Percentiles rank a stretch among this genome's conserved stretches.
These are phyloP conservation scores for Palythoa caribaeorum DNA, from an alignment of 92 coral and sea anemone genomes.

Conservation along the genomic window DNA sequence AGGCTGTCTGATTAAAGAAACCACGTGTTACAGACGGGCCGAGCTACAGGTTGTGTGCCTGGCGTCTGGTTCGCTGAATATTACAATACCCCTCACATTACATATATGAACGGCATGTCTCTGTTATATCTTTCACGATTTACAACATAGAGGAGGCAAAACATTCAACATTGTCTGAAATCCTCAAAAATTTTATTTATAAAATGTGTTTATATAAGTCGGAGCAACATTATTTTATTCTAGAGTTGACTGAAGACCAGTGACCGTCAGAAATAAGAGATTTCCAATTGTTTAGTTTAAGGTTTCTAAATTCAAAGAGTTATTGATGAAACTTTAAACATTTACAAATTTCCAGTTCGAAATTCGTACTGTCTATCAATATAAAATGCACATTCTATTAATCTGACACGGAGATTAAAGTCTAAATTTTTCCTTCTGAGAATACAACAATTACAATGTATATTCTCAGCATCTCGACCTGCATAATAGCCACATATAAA, in stretches of 20 bases:
- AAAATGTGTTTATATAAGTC: background rate
- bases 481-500: too few species aligned
- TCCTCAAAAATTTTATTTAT: too few species aligned
- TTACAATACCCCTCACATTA: slow-evolving; percentile 38
- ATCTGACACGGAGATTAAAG: too few species aligned
- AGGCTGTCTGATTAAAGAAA: slow-evolving; percentile 28
- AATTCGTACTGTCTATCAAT: background rate
- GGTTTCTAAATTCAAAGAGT: slow-evolving; percentile 37
- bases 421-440: background rate
- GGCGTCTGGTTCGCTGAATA: slow-evolving; percentile 16
- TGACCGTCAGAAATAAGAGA: background rate
- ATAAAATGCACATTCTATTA: background rate
- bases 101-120: slow-evolving; percentile 20
- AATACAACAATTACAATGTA: background rate
- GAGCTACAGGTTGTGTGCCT: background rate
- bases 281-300: background rate
- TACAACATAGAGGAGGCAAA: background rate
- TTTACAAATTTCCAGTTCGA: background rate
- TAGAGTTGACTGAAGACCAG: background rate
- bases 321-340: slow-evolving; percentile 14
- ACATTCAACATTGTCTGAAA: background rate
- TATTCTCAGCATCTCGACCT: too few species aligned
- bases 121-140: background rate
- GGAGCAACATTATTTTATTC: background rate
- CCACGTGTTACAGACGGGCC: slow-evolving; percentile 42